These are phyloP conservation scores for Xanthostigma xanthostigma DNA, from an alignment of 2,888 invertebrate species.

Conservation along the genomic window DNA sequence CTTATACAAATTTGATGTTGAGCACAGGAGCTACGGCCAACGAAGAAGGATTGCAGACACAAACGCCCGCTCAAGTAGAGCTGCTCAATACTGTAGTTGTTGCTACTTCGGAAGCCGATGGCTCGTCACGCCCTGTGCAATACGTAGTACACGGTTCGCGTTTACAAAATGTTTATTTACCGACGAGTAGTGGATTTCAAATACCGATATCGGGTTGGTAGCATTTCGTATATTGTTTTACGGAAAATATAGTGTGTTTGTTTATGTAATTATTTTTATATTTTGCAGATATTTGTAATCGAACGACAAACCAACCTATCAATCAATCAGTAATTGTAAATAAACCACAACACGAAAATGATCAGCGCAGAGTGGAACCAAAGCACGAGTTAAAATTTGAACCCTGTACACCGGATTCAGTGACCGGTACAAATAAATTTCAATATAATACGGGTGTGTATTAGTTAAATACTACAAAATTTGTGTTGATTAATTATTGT, in stretches of 20 bases:
- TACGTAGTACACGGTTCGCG: conserved; percentile 22
- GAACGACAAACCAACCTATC: conserved; percentile 16
- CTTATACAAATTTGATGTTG: conserved; percentile 13
- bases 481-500: no score
- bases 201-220: conserved; percentile 31
- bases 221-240: neutral
- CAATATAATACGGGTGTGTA: neutral
- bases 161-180: conserved; percentile 30
- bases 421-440: conserved; percentile 4
- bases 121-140: conserved; percentile 16
- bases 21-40: conserved; percentile 7
- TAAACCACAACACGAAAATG: conserved; percentile 22
- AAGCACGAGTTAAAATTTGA: conserved; percentile 16
- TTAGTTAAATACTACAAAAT: neutral
- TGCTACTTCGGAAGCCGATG: conserved; percentile 26
- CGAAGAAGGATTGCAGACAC: conserved; percentile 1
- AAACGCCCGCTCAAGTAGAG: conserved; percentile 7
- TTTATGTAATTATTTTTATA: conserved; percentile 1
- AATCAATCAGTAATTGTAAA: conserved; percentile 41
- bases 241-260: conserved; percentile 1
- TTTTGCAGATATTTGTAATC: conserved; percentile 20
- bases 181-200: conserved; percentile 26
- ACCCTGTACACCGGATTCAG: conserved; percentile 11
- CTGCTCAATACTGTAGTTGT: conserved; percentile 25
- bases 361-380: conserved; percentile 7